Evolutionary conservation across 2,888 invertebrate species (phyloP).

Genomic region (Leptopilina drosophilae): DNA sequence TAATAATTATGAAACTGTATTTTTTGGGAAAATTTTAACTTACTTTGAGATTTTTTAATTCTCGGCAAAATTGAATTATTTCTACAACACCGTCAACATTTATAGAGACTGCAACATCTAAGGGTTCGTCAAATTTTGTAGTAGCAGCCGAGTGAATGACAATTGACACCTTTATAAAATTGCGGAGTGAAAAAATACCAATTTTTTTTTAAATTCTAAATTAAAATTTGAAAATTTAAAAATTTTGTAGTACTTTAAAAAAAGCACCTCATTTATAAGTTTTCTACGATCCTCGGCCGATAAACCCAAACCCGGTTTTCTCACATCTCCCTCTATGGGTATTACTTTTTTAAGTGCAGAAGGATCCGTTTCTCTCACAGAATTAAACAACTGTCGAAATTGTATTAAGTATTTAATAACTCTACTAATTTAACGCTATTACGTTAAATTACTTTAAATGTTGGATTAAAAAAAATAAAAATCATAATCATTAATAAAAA

Average conservation of each 20-base stretch:
- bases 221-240: not conserved
- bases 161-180: not conserved
- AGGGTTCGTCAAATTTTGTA: not conserved
- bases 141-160: not conserved
- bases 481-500: too few species aligned
- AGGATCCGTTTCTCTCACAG: conserved; percentile 61
- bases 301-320: conserved; percentile 72
- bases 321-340: conserved; percentile 75
- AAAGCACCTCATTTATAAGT: conserved; percentile 48
- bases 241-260: not conserved
- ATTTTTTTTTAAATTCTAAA: too few species aligned
- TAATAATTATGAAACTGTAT: too few species aligned
- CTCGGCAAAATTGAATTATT: not conserved
- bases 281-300: conserved; percentile 67
- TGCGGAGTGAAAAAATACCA: too few species aligned
- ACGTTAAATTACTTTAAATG: too few species aligned
- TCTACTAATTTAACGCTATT: too few species aligned
- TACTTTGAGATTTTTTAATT: conserved; percentile 5
- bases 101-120: not conserved
- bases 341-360: conserved; percentile 73
- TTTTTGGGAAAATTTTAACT: not conserved
- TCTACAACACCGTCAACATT: not conserved
- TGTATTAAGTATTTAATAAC: too few species aligned
- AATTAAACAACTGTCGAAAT: conserved; percentile 58
- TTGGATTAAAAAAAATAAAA: too few species aligned